Base-by-base conservation (phyloP, 2,797 vertebrate genomes). In the Antennarius maculatus region DNA sequence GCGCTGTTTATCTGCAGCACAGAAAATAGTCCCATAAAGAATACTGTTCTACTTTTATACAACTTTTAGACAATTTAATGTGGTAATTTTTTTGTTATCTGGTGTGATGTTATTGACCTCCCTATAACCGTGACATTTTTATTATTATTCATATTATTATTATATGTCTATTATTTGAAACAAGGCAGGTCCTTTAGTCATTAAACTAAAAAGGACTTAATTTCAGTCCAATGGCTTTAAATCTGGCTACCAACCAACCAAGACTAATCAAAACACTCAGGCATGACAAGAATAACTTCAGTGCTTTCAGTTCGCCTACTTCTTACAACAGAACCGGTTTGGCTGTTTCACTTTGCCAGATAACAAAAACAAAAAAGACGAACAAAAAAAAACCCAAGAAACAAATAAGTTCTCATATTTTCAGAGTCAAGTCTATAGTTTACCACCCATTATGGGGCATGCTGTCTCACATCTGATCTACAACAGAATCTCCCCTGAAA, bases 41-140 rank as follows among this genome's bases (percentile, higher is more conserved):
- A 53, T 14, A 50, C 49, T 5, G 55, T 47, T 54, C 67, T 13
- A 82, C 67, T 83, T 62, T 73, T 69, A 18, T 8, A 7, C 50
- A 61, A 54, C 71, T 63, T 23, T 48, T 49, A 74, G 34, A 75
- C 12, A 61, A 55, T 66, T 58, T 41, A 52, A 59, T 16, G 31
- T 34, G 31, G 28, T 18, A 1, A 39, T 39, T 2, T 14, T 62
- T 51, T 54, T 9, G 23, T 17, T 23, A 50, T 17, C 54, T n/a
- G 6, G 2, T 29, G 3, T 34, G 1, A 14, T 17, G 56, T 69
- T 18, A 66, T 61, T 69, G 7, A 34, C 31, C 3, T 34, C 31
- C 31, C 31, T 34, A 8, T 8, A 34, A 34, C 31, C 31, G 1
- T 1, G 31, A 34, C 5, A 8, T 34, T n/a, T n/a, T n/a, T 23